Evolutionary conservation across 2,113 vertebrate species (phyloP), one percentile per base, ranked within the genome.

Genomic region (Microcebus griseorufus): DNA sequence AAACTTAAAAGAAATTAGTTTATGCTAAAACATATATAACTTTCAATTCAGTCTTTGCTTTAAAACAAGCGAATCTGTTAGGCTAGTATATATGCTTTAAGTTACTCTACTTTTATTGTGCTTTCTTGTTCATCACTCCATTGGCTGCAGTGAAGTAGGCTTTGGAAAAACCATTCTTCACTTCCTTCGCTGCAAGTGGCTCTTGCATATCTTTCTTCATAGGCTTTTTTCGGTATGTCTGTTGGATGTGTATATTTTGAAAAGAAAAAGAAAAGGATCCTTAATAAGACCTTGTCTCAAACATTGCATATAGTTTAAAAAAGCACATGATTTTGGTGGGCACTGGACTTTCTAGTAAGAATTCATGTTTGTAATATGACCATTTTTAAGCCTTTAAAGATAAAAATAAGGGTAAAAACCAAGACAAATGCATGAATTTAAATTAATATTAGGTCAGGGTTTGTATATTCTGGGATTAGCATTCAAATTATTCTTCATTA

Each of bases 161-260:
- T 97, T 99, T 99, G 93, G 98, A 98, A 97, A 99, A 98, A 58
- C 98, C 99, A 0, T 99, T 99, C 97, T 97, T 99, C 48, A 98
- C 42, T 96, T 99, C 99, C 83, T 86, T 98, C 76, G 96, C 94
- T 80, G 88, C 81, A 39, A 94, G 78, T 0, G 34, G 76, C 78
- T 97, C 97, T 81, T 98, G 98, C 16, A 2, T 2, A 39, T 96
- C 96, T 37, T 82, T 98, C 98, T 98, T 98, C 75, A 88, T 75
- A 94, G 98, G 98, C 97, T 97, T 98, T 98, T 98, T 99, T 96
- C 22, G 97, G 96, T 99, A 99, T 20, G 99, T 99, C 99, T 99
- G 53, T 32, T 88, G 73, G 81, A 82, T 60, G 39, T 58, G 6
- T 42, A 42, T 6, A 82, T 75, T 75, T 60, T 32, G 79, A 75